phyloP scores from a whole-genome alignment of 2,113 vertebrate species.

The Sorex fumeus region DNA sequence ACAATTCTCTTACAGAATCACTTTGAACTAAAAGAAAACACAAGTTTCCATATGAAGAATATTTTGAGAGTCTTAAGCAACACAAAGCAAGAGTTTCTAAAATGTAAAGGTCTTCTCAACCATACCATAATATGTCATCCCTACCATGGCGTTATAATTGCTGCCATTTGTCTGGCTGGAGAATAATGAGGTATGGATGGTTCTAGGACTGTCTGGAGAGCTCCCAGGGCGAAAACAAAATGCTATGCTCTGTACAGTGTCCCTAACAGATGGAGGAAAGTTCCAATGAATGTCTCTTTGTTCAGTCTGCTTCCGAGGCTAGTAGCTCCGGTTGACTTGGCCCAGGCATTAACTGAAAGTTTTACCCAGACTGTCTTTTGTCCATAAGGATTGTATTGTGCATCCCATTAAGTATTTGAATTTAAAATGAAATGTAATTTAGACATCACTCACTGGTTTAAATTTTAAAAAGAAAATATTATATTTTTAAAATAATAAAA shows the following conservation, averaged over 20 bases:
- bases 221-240: constrained; percentile 20
- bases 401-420: constrained; percentile 1
- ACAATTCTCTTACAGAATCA: constrained; percentile 22
- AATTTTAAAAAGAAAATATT: neutral
- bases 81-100: constrained; percentile 37
- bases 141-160: neutral
- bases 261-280: constrained; percentile 2
- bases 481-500: constrained; percentile 49
- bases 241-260: neutral
- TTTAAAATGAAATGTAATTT: constrained; percentile 53
- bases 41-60: constrained; percentile 1
- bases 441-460: constrained; percentile 15
- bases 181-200: neutral
- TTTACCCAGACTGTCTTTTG: constrained; percentile 9
- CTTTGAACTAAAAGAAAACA: constrained; percentile 34
- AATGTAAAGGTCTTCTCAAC: neutral
- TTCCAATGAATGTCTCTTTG: neutral
- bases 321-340: neutral
- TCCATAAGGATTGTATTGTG: constrained; percentile 19
- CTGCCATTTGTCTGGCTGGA: constrained; percentile 59
- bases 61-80: constrained; percentile 50
- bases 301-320: constrained; percentile 1
- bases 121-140: neutral
- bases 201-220: constrained; percentile 21
- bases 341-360: constrained; percentile 23